Conservation (phyloP, 1,140 invertebrate species). For the Protaetia brevitarsis region DNA sequence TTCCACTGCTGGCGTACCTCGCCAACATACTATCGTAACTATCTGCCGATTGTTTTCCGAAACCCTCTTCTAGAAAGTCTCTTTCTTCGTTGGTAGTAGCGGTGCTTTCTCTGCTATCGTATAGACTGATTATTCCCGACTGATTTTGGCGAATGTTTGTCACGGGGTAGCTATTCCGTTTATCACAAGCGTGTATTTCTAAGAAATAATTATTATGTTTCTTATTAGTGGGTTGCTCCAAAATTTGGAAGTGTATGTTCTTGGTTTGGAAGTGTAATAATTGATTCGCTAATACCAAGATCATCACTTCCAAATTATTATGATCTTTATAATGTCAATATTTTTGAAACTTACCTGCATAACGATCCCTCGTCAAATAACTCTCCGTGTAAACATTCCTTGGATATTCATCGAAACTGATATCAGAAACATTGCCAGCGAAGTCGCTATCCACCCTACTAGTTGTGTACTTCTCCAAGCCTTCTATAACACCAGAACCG, state of each 20-base stretch:
- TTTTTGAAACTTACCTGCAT: background rate
- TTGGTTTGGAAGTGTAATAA: too few species aligned
- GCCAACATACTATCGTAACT: constrained; percentile 6
- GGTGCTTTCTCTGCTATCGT: background rate
- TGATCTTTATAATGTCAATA: too few species aligned
- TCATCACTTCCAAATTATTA: too few species aligned
- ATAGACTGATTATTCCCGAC: background rate
- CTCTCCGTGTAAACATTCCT: background rate
- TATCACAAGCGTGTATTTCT: too few species aligned
- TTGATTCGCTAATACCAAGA: too few species aligned
- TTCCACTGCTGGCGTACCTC: background rate
- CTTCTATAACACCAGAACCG: background rate
- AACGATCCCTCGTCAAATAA: background rate
- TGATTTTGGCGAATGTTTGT: background rate
- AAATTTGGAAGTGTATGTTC: too few species aligned
- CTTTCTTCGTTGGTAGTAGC: background rate
- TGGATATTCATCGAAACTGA: background rate
- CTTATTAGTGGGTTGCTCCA: too few species aligned
- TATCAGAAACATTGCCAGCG: background rate
- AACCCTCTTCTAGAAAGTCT: background rate
- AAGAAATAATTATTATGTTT: too few species aligned
- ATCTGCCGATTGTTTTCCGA: background rate
- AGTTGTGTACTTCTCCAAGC: background rate
- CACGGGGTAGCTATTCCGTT: background rate
- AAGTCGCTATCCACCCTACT: background rate